Conservation (phyloP, 2,797 vertebrate species). For the Prunella strophiata region DNA sequence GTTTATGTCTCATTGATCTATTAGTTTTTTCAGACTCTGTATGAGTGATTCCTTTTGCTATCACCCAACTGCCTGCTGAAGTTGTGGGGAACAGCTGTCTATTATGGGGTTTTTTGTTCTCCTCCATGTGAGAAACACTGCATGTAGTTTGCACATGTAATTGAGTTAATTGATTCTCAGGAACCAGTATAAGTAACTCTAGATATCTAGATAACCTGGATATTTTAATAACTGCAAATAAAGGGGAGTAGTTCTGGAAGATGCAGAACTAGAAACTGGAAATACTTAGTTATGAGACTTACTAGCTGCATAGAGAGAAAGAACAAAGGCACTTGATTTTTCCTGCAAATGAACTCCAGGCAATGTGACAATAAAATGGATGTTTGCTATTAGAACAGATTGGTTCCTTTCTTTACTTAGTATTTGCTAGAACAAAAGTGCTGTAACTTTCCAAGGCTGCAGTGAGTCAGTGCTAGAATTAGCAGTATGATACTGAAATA, state of each 20-base stretch:
- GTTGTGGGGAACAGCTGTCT: background rate
- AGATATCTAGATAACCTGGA: background rate
- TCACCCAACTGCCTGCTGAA: background rate
- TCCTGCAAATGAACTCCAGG: constrained; percentile 59
- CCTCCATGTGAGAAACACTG: background rate
- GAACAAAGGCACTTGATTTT: constrained; percentile 40
- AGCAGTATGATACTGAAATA: background rate
- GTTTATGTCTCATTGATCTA: background rate
- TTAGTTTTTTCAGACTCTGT: background rate
- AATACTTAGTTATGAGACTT: constrained; percentile 2
- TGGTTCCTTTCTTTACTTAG: constrained; percentile 28
- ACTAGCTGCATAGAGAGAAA: background rate
- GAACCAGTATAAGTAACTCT: background rate
- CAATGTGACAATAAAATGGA: constrained; percentile 41
- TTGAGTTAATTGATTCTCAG: background rate
- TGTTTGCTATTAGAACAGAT: constrained; percentile 60
- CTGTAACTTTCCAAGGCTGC: constrained; percentile 36
- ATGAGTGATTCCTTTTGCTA: background rate
- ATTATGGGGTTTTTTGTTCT: accelerated
- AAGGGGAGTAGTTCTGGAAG: background rate
- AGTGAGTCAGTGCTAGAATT: constrained; percentile 23
- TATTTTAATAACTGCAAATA: background rate
- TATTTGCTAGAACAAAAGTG: constrained; percentile 43
- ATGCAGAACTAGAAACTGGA: constrained; percentile 9
- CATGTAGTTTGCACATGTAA: background rate